Base-by-base conservation (phyloP, 2,797 vertebrate species). In the Threskiornis aethiopicus region DNA sequence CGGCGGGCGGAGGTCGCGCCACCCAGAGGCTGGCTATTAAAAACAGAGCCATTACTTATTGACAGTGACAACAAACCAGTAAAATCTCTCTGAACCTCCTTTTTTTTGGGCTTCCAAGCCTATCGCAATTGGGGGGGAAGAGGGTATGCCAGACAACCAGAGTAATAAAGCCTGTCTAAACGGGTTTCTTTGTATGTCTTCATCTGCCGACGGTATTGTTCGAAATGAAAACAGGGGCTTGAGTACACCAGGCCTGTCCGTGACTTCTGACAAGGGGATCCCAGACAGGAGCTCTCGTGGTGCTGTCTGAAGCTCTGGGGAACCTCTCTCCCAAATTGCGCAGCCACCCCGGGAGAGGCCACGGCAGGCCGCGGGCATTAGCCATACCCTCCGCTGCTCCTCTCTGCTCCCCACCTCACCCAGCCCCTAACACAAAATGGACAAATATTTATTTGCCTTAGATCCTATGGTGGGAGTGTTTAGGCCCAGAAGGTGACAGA, bases 361-460 rank as follows among this genome's bases (percentile, higher is more conserved):
- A 4, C 0, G 1, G 62, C 35, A 47, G 21, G 35, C 52, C 52
- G 14, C 17, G 46, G 83, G 59, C 41, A 3, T 25, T 81, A 47
- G 84, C 54, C 24, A 31, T 42, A 47, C 25, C 31, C 29, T 93
- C 62, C 6, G 1, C 55, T 0, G 0, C 72, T 82, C 46, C 54
- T 71, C 72, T 80, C 14, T 79, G 72, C 83, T 93, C 87, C 51
- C 39, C 0, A 0, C 33, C 41, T 90, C 0, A 0, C 46, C 70
- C 64, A 80, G 57, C 49, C 66, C 62, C 59, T 77, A 37, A 82
- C 58, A 81, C 46, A 84, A 88, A 89, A 86, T 31, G 46, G 66
- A 58, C 77, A 97, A 97, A 96, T 93, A 96, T 93, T 96, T 96
- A 94, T 95, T 93, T 84, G 62, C 71, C 72, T 95, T 96, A 86